These are phyloP conservation scores for Halcyon smyrnensis DNA, from an alignment of 2,797 vertebrate species.

Conservation along the genomic window DNA sequence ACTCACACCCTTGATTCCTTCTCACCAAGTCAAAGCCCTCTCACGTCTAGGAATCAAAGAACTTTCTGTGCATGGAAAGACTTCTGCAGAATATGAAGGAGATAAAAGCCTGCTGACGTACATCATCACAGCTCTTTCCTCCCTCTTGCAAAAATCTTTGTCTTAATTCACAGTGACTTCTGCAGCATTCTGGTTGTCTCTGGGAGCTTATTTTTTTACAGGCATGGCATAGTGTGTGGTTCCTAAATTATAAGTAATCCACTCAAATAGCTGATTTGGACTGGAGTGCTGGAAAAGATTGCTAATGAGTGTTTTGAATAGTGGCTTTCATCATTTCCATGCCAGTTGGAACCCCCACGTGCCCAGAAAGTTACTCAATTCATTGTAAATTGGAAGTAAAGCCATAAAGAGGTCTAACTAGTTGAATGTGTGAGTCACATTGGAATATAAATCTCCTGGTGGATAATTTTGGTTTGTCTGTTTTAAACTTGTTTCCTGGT, in stretches of 20 bases:
- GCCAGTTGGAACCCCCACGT: neutral
- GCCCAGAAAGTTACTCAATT: neutral
- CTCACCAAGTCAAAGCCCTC: neutral
- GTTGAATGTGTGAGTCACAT: neutral
- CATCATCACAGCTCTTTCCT: neutral
- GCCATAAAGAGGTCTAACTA: neutral
- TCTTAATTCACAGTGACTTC: neutral
- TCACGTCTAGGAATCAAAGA: neutral
- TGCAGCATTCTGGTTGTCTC: neutral
- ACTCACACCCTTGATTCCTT: neutral
- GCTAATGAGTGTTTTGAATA: slow-evolving; percentile 13
- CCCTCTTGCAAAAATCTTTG: neutral
- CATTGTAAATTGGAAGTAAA: slow-evolving; percentile 18
- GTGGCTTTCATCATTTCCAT: neutral
- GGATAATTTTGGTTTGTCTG: neutral
- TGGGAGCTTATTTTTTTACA: neutral
- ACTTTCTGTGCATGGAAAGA: neutral
- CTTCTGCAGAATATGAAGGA: neutral
- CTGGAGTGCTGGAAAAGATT: slow-evolving; percentile 35
- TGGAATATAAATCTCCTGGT: neutral
- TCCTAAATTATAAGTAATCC: slow-evolving; percentile 27
- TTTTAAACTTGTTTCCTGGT: slow-evolving; percentile 16
- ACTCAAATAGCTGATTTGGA: slow-evolving; percentile 16
- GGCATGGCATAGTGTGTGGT: neutral
- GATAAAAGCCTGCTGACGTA: neutral